Evolutionary conservation across 2,888 invertebrate genomes (phyloP), one percentile per base, ranked within the genome.

Genomic region (Aphodius sticticus): DNA sequence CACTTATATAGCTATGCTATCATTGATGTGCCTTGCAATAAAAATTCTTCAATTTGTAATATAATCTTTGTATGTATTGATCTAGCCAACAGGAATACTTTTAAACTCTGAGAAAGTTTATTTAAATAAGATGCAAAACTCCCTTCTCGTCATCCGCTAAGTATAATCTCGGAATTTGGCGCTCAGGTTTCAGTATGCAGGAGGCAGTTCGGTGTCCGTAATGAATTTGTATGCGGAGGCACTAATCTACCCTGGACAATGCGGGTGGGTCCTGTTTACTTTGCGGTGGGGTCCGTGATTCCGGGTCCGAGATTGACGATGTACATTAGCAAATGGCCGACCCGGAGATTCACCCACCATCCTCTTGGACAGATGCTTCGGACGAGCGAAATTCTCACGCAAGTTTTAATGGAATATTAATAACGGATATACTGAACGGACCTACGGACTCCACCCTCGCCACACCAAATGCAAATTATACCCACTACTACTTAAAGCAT

Each of bases 251-350:
- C 83, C 84, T 86, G 85, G 84, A 86, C 84, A 86, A 85, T 85
- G 84, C 83, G 84, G 83, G 85, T 84, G 82, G 84, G 83, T 82
- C 82, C 81, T 86, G 85, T 86, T 85, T 85, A 84, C 85, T 83
- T 85, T 85, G 85, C 84, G 85, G 84, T 84, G 74, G 74, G 74
- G 83, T 82, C 81, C 79, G 81, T 79, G 78, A 81, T 82, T 81
- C 81, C 79, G 78, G 78, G 80, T 80, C 83, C 84, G 86, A 88
- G 87, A 88, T 88, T 87, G 88, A 88, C 87, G 88, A 87, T 87
- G 74, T 88, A 87, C 88, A 88, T 88, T 88, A 88, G 88, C 86
- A 87, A 88, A 87, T 87, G 87, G 87, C 86, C 86, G 86, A 83
- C 84, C 83, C 84, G 77, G 76, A 76, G 78, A 77, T 77, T 38